Percentiles rank a stretch among this genome's conserved stretches.
Conservation (phyloP, 2,888 invertebrate species). For the Rhorus exstirpatorius region DNA sequence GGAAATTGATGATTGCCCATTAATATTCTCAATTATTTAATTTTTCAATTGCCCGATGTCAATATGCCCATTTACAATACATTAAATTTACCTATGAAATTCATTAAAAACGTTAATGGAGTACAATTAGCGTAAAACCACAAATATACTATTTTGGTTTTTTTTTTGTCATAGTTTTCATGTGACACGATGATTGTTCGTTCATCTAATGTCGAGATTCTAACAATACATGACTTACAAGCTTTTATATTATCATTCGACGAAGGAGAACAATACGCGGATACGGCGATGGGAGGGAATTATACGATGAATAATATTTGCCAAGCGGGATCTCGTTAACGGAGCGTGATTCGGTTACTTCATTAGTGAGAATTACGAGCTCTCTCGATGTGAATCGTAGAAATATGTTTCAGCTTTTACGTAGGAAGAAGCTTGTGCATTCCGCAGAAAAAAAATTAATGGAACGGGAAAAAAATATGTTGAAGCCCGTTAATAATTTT, state of each 20-base stretch:
- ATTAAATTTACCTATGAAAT: too few relatives aligned
- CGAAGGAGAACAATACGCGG: conserved; percentile 23
- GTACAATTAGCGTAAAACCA: not conserved
- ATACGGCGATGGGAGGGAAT: conserved; percentile 22
- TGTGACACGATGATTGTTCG: conserved; percentile 7
- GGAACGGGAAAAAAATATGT: not conserved
- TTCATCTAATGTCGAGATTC: not conserved
- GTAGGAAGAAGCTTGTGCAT: not conserved
- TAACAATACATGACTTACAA: conserved; percentile 12
- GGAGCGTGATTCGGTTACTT: conserved; percentile 44
- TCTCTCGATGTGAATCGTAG: too few relatives aligned
- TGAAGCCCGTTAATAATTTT: not conserved
- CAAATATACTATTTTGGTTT: not conserved
- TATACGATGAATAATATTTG: conserved; percentile 50
- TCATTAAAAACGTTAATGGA: not conserved
- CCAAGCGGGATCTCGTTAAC: conserved; percentile 30
- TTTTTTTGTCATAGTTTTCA: too few relatives aligned
- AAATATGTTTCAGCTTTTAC: conserved; percentile 13
- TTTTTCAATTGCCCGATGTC: too few relatives aligned
- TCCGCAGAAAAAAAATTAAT: not conserved
- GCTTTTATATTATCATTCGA: conserved; percentile 1
- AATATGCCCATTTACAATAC: too few relatives aligned
- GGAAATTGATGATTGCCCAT: too few relatives aligned
- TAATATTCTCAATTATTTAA: too few relatives aligned
- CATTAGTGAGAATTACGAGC: conserved; percentile 33